Base-by-base conservation (phyloP, 2,113 vertebrate species). In the Aix galericulata region DNA sequence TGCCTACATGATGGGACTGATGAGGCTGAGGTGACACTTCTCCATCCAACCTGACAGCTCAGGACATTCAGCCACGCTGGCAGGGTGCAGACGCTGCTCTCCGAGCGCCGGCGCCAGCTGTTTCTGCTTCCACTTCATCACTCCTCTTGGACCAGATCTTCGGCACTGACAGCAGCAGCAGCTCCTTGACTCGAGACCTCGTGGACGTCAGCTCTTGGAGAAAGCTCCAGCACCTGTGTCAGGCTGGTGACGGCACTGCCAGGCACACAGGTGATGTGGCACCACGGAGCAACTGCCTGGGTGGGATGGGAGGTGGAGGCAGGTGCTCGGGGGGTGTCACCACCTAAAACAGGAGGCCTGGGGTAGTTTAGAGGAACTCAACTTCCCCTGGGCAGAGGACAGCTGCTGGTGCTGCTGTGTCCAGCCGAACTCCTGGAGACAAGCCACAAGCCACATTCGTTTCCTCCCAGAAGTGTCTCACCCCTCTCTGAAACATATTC, bases 71-170 rank as follows among this genome's bases (percentile, higher is more conserved):
- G 3, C 2, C 0, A 0, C 22, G 42, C 20, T 77, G 91, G 92
- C 95, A 88, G 91, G 64, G 36, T 3, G 0, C 50, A 16, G 38
- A 4, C 1, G 1, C 46, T n/a, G 26, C 78, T 78, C 1, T 1
- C 59, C 4, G 4, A 58, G 48, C 1, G 0, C 67, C 1, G 1
- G 69, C 1, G 1, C 90, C 94, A 78, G 88, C 83, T 95, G 96
- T 3, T 95, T 40, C 91, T 77, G 64, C 83, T 93, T 88, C 95
- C 91, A 42, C 94, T 81, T 75, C 94, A 86, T 74, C 88, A 8
- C 86, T 46, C 71, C 80, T 66, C 66, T 34, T 23, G 92, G 79
- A 86, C 34, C 68, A 7, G 62, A 32, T 85, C 71, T 59, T 13
- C 44, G 40, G 72, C 22, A 7, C 91, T 93, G 89, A 91, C 89